A percentile compares a stretch with the other conserved stretches of the same genome.
phyloP scores from a whole-genome alignment of 2,113 vertebrate genomes.

The Carollia perspicillata region DNA sequence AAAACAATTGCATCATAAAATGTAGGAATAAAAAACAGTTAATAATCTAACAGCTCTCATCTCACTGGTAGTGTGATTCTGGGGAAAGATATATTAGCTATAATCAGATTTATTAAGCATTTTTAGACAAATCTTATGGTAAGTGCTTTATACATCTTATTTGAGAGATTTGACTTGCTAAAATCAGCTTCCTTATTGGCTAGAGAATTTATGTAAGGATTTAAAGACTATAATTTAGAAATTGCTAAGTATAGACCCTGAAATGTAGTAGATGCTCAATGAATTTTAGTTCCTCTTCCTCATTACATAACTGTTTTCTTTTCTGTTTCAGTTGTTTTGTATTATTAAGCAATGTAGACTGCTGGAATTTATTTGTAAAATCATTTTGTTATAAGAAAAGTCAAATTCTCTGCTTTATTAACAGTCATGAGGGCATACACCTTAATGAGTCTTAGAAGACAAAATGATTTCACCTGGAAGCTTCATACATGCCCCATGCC shows the following conservation, averaged over 20 bases:
- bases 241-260: background rate
- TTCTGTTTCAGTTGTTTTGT: background rate
- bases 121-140: background rate
- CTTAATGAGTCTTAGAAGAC: background rate
- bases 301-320: background rate
- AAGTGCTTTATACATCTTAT: background rate
- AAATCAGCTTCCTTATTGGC: background rate
- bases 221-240: background rate
- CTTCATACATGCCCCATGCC: background rate
- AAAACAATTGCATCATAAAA: background rate
- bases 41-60: background rate
- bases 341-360: background rate
- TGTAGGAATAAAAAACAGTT: background rate
- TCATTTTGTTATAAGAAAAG: background rate
- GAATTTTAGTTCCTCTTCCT: background rate
- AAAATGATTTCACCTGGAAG: background rate
- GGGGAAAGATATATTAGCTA: background rate
- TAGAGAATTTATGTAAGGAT: background rate
- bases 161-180: background rate
- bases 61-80: background rate
- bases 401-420: background rate
- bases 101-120: background rate
- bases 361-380: background rate
- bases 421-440: background rate
- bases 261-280: background rate